phyloP scores from a whole-genome alignment of 2,113 vertebrate genomes.

The Onychostruthus taczanowskii region DNA sequence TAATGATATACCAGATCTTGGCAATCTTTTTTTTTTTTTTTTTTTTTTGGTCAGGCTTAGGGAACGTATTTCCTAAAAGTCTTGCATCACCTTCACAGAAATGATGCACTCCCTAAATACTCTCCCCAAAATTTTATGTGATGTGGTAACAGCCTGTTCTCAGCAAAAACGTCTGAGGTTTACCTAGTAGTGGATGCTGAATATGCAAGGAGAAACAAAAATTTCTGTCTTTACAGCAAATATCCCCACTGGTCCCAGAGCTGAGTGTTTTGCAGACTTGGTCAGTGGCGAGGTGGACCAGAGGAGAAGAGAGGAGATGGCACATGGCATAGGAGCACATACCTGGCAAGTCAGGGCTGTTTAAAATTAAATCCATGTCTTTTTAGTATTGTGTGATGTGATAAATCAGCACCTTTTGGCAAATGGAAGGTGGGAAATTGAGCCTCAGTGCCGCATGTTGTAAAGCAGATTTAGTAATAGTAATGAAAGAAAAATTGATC shows the following conservation, averaged over 20 bases:
- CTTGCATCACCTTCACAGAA: background rate
- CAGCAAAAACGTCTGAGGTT: background rate
- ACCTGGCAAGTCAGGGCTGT: background rate
- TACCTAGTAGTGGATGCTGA: background rate
- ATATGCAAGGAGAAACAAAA: background rate
- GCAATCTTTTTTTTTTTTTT: background rate
- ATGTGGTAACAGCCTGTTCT: background rate
- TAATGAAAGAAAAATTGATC: conserved; percentile 25
- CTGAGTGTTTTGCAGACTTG: background rate
- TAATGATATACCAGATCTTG: background rate
- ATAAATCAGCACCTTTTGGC: background rate
- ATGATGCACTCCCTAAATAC: background rate
- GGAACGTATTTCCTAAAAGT: background rate
- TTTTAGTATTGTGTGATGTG: background rate
- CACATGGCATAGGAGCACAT: background rate
- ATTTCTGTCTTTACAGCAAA: background rate
- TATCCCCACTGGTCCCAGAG: too few relatives aligned
- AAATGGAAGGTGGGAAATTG: background rate
- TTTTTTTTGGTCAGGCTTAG: background rate
- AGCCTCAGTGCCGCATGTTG: background rate
- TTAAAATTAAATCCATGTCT: background rate
- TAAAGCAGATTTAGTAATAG: conserved; percentile 21
- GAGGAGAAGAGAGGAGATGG: background rate
- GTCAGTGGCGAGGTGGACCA: background rate
- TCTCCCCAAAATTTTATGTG: background rate